Percentiles rank a stretch among this genome's conserved stretches.
phyloP scores from a whole-genome alignment of 2,797 vertebrate species.

The Smutsia gigantea region DNA sequence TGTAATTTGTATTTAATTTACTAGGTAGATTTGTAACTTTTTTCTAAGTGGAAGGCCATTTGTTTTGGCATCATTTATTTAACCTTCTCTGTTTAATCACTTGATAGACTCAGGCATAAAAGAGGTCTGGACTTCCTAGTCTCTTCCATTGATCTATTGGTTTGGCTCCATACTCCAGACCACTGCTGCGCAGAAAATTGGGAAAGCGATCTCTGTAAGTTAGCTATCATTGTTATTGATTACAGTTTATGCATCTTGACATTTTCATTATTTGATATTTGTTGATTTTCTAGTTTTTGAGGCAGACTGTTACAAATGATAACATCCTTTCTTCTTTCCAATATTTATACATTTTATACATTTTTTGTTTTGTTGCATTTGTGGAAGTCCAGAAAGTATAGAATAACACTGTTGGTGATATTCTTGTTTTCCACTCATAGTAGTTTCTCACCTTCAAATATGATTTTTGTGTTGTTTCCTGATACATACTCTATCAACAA shows the following conservation, averaged over 20 bases:
- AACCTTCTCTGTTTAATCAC: not conserved
- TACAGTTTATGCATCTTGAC: not conserved
- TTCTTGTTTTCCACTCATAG: not conserved
- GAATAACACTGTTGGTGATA: not conserved
- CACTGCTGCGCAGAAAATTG: not conserved
- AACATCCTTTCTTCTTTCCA: not conserved
- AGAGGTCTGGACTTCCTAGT: not conserved
- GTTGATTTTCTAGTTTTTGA: not conserved
- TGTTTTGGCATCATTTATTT: not conserved
- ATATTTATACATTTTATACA: not conserved
- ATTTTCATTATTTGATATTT: not conserved
- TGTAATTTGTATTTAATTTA: not conserved
- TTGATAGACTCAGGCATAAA: not conserved
- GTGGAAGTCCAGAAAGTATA: not conserved
- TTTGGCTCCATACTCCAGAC: not conserved
- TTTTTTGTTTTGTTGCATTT: not conserved
- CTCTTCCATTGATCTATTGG: not conserved
- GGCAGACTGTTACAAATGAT: not conserved
- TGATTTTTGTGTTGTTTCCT: slow-evolving; percentile 9
- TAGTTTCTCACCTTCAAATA: not conserved
- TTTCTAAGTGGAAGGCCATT: not conserved
- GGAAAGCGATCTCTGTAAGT: too few relatives aligned
- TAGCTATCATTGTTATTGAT: accelerated
- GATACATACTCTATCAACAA: not conserved
- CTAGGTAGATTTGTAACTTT: not conserved